Base-by-base conservation (phyloP, 2,888 invertebrate genomes). In the Thera britannica region DNA sequence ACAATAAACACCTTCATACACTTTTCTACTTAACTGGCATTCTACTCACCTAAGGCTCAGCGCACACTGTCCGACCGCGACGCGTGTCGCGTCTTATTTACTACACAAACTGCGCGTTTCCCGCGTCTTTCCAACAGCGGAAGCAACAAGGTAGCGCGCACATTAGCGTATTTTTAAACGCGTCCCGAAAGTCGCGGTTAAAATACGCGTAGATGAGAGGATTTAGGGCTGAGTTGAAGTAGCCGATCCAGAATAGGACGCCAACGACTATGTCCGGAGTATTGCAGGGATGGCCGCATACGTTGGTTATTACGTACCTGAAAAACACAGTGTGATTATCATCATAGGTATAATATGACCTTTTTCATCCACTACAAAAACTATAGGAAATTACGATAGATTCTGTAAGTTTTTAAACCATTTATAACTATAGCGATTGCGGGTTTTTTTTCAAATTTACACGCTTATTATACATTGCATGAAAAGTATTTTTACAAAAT, bases 191-290 rank as follows among this genome's bases (percentile, higher is more conserved):
- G 90, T 99, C 99, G 55, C 98, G 95, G 91, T 99, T 99, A 95
- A 99, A 99, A 93, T 98, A 98, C 51, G 99, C 99, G 94, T 98
- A 99, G 87, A 99, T 98, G 78, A 99, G 95, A 2, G 99, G 99
- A 90, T 99, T 99, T 62, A 99, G 95, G 35, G 83, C 83, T 0
- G 83, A 83, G 68, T 83, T 83, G 77, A 83, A 98, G 94, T 99
- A 99, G 70, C 99, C 99, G 79, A 99, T 97, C 99, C 99, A 99
- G 94, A 99, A 99, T 12, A 99, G 95, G 34, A 97, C 96, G 9
- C 97, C 97, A 64, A 98, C 98, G 6, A 99, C 96, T 58, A 97
- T 95, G 34, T 96, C 95, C 0, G 98, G 98, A 62, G 97, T 97
- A 76, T 96, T 95, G 90, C 98, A 98, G 3, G 95, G 94, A 62